Evolutionary conservation across 2,888 invertebrate genomes (phyloP), one percentile per base, ranked within the genome.

Genomic region (Caenorhabditis sp.): DNA sequence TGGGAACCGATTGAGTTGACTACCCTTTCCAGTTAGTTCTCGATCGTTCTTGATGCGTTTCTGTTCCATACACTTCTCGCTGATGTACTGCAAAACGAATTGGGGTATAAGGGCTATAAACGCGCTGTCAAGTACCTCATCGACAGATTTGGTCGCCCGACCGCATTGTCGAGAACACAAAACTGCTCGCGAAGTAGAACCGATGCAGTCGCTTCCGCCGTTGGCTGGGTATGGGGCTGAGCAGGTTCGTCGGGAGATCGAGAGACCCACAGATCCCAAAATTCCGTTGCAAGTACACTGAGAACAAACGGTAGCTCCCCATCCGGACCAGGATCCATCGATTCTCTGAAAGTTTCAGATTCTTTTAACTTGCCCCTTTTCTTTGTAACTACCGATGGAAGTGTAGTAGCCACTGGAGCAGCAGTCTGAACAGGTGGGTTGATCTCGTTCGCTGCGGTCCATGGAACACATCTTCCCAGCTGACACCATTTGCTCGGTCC

Each of bases 381-480:
- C 32, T 6, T 9, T 32, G 32, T 32, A 3, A 26, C 58, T 47
- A 68, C 58, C 1, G 67, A 77, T 65, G 60, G 85, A 13, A 56
- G 78, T 13, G 78, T 82, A 11, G 69, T 74, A 15, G 32, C 44
- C 11, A 78, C 61, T 60, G 78, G 74, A 32, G 82, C 69, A 18
- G 47, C 50, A 15, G 70, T 37, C 37, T 67, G 77, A n/a, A 67
- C 68, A 60, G 81, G 82, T 40, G 82, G 74, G 4, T 18, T 50
- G 53, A 82, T 82, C n/a, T 79, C 79, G 11, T 83, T 80, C 24
- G 85, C 80, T 32, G 76, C 80, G 37, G 80, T 81, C 91, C 91
- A 91, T n/a, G 90, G 89, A 18, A 92, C 89, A 82, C 91, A 91
- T 58, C 91, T 84, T 62, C 91, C 91, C n/a, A 88, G 80, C 68